Evolutionary conservation across 2,797 vertebrate genomes (phyloP), one percentile per base, ranked within the genome.

Genomic region (Tinamus major): DNA sequence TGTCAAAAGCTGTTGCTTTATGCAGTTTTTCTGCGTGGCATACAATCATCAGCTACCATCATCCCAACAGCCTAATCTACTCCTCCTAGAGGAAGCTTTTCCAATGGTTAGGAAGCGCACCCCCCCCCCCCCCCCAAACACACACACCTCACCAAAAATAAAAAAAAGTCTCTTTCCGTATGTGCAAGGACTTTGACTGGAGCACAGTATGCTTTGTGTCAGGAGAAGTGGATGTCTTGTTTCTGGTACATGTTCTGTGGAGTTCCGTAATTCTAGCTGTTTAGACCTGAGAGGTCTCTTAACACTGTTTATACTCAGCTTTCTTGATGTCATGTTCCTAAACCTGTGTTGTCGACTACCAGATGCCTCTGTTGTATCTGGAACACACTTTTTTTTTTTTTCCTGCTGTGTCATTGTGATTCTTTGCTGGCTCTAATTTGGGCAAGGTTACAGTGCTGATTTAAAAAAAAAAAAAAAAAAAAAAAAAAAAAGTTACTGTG

Each of bases 81-180:
- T 13, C 9, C 44, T 35, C 21, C 41, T 78, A 62, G 13, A 56
- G 85, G 83, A 87, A 56, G n/a, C 71, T 81, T 81, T 13, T 82
- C 11, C 0, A 1, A 9, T 61, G 0, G 0, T 79, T 81, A 26
- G 19, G 44, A 75, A 13, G 41, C 12, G 5, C 53, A 17, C 24
- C 12, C 42, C 42, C 7, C 15, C 42, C 5, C 6, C 42, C 42
- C 6, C 42, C 16, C 35, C 35, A 6, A 35, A 35, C 35, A 35
- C 16, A 16, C 15, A 42, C 16, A 16, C 17, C 42, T 16, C 42
- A 13, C 41, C 41, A 42, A 15, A 17, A 48, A 90, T 35, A 64
- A 27, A 68, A 42, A 42, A 42, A 44, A 44, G 42, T 58, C 17
- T 21, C 12, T 87, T 62, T 68, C 26, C 71, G 46, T 9, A 1